Conservation (phyloP, 1,140 invertebrate species). For the Sinella curviseta region DNA sequence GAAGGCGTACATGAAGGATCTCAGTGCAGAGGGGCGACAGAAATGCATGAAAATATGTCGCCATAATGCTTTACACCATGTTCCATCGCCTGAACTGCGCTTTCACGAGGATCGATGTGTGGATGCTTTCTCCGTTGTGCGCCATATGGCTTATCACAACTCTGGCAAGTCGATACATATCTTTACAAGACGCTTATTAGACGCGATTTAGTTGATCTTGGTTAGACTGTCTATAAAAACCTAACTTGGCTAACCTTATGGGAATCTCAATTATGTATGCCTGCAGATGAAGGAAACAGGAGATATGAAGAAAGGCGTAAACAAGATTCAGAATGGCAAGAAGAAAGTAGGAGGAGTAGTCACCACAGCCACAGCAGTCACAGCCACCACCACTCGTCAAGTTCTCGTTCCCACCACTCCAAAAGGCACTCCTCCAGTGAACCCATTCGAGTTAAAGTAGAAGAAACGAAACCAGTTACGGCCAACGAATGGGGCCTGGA, state of each 20-base stretch:
- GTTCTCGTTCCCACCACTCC: no score
- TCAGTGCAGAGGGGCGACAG: no score
- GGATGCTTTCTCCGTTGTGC: not conserved
- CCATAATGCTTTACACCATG: not conserved
- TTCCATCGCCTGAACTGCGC: not conserved
- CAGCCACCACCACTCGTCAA: not conserved
- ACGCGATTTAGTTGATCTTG: not conserved
- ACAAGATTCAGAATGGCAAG: not conserved
- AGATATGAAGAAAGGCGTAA: not conserved
- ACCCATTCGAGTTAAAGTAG: no score
- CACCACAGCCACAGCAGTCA: not conserved
- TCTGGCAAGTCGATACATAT: not conserved
- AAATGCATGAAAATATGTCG: not conserved
- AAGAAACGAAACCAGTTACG: no score
- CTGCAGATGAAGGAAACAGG: not conserved
- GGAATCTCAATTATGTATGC: no score
- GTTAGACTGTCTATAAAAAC: not conserved
- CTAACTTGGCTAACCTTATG: not conserved
- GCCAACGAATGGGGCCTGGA: slow-evolving; percentile 1
- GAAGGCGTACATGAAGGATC: not conserved
- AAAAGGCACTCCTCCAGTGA: no score
- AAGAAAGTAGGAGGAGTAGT: no score
- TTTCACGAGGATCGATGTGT: not conserved
- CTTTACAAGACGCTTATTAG: not conserved
- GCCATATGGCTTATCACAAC: not conserved